Conservation (phyloP, 1,140 invertebrate species). For the Atta colombica region DNA sequence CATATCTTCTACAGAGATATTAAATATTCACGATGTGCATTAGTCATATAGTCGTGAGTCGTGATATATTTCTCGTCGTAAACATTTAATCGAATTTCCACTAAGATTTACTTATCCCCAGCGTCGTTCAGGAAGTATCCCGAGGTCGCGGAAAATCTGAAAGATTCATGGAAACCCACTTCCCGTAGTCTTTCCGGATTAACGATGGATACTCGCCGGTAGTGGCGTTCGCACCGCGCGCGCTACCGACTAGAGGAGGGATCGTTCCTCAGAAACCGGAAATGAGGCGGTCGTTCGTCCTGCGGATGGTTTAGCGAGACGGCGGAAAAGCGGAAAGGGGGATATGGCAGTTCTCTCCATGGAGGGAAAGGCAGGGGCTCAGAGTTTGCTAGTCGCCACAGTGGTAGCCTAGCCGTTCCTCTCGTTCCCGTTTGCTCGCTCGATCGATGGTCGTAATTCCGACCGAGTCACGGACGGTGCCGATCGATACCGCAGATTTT, state of each 20-base stretch:
- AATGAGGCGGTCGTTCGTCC: slow-evolving; percentile 70
- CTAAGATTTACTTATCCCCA: slow-evolving; percentile 16
- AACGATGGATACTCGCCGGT: slow-evolving; percentile 53
- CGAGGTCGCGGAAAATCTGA: slow-evolving; percentile 51
- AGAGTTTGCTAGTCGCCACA: slow-evolving; percentile 68
- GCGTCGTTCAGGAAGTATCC: background rate
- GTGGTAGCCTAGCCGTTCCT: slow-evolving; percentile 48
- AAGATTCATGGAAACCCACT: slow-evolving; percentile 55
- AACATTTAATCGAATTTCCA: slow-evolving; percentile 66
- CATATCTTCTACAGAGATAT: background rate
- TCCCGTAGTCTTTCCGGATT: slow-evolving; percentile 68
- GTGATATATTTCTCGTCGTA: slow-evolving; percentile 36
- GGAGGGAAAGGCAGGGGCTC: background rate
- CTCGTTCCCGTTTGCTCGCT: slow-evolving; percentile 46
- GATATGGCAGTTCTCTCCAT: background rate
- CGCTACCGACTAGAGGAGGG: slow-evolving; percentile 6
- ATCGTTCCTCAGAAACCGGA: slow-evolving; percentile 71
- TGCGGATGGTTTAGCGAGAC: slow-evolving; percentile 54
- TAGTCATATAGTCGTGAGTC: slow-evolving; percentile 9
- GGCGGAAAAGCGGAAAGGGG: slow-evolving; percentile 39
- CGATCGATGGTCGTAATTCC: slow-evolving; percentile 73
- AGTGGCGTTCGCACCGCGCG: slow-evolving; percentile 13
- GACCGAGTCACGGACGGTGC: slow-evolving; percentile 57
- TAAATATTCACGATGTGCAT: slow-evolving; percentile 38
- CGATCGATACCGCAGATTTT: slow-evolving; percentile 74